Base-by-base conservation (phyloP, 2,888 invertebrate species). In the Tachina lurida region DNA sequence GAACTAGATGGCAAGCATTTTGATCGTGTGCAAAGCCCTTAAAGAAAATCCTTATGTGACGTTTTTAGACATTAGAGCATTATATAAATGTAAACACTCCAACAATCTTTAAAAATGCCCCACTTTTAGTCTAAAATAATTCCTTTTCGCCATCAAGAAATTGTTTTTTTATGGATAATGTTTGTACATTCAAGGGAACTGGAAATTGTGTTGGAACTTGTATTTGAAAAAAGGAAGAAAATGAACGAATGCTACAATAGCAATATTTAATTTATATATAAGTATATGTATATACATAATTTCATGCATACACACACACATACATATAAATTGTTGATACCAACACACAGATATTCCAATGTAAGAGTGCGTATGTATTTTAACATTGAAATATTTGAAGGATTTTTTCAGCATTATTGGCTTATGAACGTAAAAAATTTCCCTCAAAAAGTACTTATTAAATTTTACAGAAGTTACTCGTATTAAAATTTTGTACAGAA, bases 121-220 rank as follows among this genome's bases (percentile, higher is more conserved):
- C 31, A 5, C 31, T 31, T 31, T 31, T 7, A 31, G 7, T 2
- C 4, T 31, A 31, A 31, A 31, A 45, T 47, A 45, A 58, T 58
- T 58, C 45, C 8, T 58, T 45, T 58, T 22, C 31, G 19, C 13
- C 22, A 9, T 3, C 10, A 49, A 73, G 17, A 47, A 73, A 60
- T 73, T 47, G 39, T 73, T 73, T 71, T 10, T 45, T 68, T 73
- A 62, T 73, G 47, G 47, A 73, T 73, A 39, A 73, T 60, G 62
- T 62, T 49, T 62, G 62, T 74, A 19, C 73, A 74, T 74, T 74
- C 49, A 47, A 5, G 60, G 4, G 73, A 73, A 60, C 13, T 60
- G 31, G n/a, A 71, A 56, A 45, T 41, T 43, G 15, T 19, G 19
- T 10, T 52, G 54, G 17, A 54, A 10, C 3, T 17, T 12, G 12